Evolutionary conservation across 2,113 vertebrate genomes (phyloP).

Genomic region (Gymnocephalus cernua): DNA sequence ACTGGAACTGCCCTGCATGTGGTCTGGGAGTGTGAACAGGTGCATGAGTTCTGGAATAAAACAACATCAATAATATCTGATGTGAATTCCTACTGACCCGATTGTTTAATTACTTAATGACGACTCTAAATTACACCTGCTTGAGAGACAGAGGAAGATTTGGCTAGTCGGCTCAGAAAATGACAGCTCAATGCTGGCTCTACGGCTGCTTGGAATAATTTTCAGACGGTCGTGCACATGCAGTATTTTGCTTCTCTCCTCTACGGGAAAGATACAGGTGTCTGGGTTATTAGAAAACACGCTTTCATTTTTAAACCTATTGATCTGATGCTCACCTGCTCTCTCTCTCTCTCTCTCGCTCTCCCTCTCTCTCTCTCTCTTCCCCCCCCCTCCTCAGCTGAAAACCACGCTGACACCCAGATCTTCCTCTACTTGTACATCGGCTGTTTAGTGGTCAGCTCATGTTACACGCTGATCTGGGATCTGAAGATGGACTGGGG

Average conservation of each 20-base stretch:
- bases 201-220: neutral
- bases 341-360: neutral
- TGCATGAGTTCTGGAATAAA: too few relatives aligned
- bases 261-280: neutral
- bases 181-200: too few relatives aligned
- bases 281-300: neutral
- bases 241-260: neutral
- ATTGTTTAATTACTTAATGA: too few relatives aligned
- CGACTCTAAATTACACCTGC: too few relatives aligned
- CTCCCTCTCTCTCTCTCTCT: neutral
- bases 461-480: slow-evolving; percentile 97
- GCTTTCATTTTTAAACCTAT: neutral
- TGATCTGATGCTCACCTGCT: neutral
- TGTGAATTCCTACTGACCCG: too few relatives aligned
- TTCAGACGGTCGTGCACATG: neutral
- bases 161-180: too few relatives aligned
- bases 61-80: too few relatives aligned
- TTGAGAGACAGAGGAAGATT: too few relatives aligned
- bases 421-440: slow-evolving; percentile 97
- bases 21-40: too few relatives aligned
- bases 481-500: slow-evolving; percentile 99
- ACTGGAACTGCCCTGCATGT: too few relatives aligned
- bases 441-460: slow-evolving; percentile 91
- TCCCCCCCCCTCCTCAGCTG: slow-evolving; percentile 74
- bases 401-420: slow-evolving; percentile 83